Conservation (phyloP, 1,140 invertebrate species). For the Meteorus sp. region DNA sequence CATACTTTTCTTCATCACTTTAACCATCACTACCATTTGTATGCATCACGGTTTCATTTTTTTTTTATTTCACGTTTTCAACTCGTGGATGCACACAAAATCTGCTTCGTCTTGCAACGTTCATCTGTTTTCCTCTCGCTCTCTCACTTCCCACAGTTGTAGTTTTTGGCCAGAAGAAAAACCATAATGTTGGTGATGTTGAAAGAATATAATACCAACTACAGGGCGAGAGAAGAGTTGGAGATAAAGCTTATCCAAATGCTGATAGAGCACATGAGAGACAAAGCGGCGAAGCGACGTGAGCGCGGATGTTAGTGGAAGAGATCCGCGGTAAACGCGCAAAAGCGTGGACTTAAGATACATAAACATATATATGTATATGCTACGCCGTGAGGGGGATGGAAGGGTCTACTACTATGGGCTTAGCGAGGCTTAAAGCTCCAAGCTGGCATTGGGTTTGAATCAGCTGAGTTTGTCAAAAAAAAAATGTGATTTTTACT, state of each 20-base stretch:
- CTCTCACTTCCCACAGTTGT: slow-evolving; percentile 30
- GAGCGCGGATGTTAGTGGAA: too few relatives aligned
- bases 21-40: slow-evolving; percentile 1
- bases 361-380: too few relatives aligned
- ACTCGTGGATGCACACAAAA: background rate
- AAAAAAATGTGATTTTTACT: too few relatives aligned
- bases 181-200: slow-evolving; percentile 42
- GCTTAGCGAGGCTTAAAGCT: background rate
- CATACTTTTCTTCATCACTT: background rate
- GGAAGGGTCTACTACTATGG: slow-evolving; percentile 36
- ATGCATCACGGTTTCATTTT: background rate
- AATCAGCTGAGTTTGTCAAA: too few relatives aligned
- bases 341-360: too few relatives aligned
- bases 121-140: background rate
- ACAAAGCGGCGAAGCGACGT: slow-evolving; percentile 18
- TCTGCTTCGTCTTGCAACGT: too few relatives aligned
- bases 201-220: slow-evolving; percentile 45
- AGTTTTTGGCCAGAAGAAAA: slow-evolving; percentile 36
- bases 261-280: slow-evolving; percentile 40
- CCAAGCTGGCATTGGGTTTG: too few relatives aligned
- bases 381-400: too few relatives aligned
- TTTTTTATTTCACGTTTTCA: background rate
- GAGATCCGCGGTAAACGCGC: slow-evolving; percentile 43
- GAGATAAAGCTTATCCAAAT: slow-evolving; percentile 46
- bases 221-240: too few relatives aligned